Base-by-base conservation (phyloP, 1,140 invertebrate species). In the Tetramorium alpestre region DNA sequence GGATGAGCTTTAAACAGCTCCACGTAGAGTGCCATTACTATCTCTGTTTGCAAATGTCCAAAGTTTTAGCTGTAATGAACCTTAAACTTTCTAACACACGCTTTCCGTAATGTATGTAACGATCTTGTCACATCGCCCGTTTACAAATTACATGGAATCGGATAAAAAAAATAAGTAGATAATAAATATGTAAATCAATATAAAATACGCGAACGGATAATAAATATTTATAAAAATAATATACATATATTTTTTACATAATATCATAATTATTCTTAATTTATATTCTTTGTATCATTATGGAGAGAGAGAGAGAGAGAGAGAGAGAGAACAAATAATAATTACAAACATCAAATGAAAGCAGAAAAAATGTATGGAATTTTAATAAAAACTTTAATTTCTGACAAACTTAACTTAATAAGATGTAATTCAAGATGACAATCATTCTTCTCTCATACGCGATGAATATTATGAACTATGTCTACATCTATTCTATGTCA, bases 1-100 rank as follows among this genome's bases (percentile, higher is more conserved):
- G 54, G 0, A 18, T 44, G 1, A 25, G 7, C 54, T 73, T 67
- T 73, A 49, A 82, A 47, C 49, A 47, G n/a, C 22, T 49, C 33
- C 16, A 54, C 16, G 16, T 38, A 60, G 22, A 25, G 18, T 82
- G 41, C 62, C 80, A 82, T 82, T 73, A 47, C 8, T 11, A 25
- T 54, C 25, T 38, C 44, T 47, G 13, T 70, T 73, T 82, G 80
- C 54, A 73, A 82, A 82, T 82, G 54, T 73, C 7, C 18, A 41
- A 73, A 82, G 67, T 72, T 82, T 69, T 33, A 47, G 28, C 18
- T 58, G 13, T 25, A 49, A 25, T 41, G 4, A 58, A 60, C 28
- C 38, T 82, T 73, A 73, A 82, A 73, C 67, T 73, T 82, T 8
- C 6, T 16, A 3, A 22, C 11, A 33, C 13, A 60, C 33, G 18